Evolutionary conservation across 53 echinoderm and acorn worm species (phyloP), one percentile per base, ranked within the genome.

Genomic region (Paelopatides confundens): DNA sequence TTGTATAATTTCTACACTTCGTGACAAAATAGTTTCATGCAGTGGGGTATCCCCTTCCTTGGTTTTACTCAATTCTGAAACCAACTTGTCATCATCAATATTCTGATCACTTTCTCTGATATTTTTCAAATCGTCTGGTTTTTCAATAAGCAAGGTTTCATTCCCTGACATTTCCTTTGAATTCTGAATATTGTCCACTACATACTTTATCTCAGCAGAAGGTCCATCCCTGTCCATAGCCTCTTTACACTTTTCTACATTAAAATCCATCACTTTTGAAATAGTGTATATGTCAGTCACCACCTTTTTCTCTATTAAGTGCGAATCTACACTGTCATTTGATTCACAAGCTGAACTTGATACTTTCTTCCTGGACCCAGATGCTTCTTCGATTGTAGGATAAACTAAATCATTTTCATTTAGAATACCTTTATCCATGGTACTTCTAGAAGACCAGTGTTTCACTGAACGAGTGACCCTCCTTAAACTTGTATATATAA

Each of bases 391-490:
- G 43, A 43, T 10, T 12, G 12, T 43, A 3, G 43, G 43, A 12
- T 43, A 12, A 43, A 8, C 43, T 43, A 43, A 43, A 43, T 43
- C 43, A 43, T 43, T 43, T 43, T 43, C 43, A 0, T 43, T 43
- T 43, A 10, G 9, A 43, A 43, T 8, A 43, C n/a, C 58, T 15
- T 18, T 58, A 58, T 58, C n/a, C 43, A 10, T 43, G 21, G 58
- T 21, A 23, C 18, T 0, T 58, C 0, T 6, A n/a, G 58, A 21
- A 15, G 24, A 58, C 15, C 2, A 6, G 24, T 5, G 5, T 58
- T 21, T 58, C 58, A 58, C 58, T n/a, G 58, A 67, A 31, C 68
- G 68, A 34, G 68, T 67, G 13, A 67, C 35, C 68, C 68, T 31
- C 24, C 68, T 67, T 67, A 67, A 35, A 35, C 30, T 29, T 18